phyloP scores from a whole-genome alignment of 35 echinoderm and acorn worm genomes.

The Apostichopus californicus region DNA sequence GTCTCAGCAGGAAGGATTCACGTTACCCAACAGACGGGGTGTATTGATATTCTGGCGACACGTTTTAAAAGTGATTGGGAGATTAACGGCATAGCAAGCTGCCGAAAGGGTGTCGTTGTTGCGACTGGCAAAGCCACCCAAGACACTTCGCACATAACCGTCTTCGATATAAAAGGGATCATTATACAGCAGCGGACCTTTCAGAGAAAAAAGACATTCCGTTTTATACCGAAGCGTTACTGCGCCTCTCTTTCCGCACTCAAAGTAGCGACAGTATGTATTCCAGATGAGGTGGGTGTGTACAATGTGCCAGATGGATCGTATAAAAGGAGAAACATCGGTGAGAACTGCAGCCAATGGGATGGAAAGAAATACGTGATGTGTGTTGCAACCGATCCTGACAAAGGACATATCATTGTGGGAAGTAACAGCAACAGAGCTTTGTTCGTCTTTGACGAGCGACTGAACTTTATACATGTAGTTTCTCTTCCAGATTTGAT shows the following conservation, averaged over 20 bases:
- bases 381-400: neutral
- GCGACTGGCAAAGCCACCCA: neutral
- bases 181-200: neutral
- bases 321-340: neutral
- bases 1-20: neutral
- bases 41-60: neutral
- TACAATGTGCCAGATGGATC: neutral
- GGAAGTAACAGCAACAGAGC: neutral
- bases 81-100: neutral
- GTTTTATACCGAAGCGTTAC: neutral
- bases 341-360: neutral
- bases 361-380: neutral
- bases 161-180: neutral
- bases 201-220: neutral
- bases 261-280: neutral
- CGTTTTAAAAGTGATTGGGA: neutral
- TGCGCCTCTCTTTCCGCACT: neutral
- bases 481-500: neutral
- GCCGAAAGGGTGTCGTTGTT: neutral
- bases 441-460: constrained; percentile 18
- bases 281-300: neutral
- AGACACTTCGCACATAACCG: neutral
- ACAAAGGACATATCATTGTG: neutral
- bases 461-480: neutral
- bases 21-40: neutral